Evolutionary conservation across 2,797 vertebrate species (phyloP).

Genomic region (Lutjanus campechanus): DNA sequence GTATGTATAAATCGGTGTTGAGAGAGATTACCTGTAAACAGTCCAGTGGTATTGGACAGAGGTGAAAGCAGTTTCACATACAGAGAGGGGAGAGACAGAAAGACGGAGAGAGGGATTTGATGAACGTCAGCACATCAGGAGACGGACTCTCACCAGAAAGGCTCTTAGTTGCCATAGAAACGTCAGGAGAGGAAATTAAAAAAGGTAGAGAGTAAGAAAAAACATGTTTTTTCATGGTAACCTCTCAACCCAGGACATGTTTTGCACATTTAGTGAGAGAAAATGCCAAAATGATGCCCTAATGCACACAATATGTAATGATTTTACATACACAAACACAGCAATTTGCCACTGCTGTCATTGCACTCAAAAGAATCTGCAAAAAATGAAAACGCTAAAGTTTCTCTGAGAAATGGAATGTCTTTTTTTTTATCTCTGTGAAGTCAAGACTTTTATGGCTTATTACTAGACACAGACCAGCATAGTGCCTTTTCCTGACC

Average conservation of each 20-base stretch:
- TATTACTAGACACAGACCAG: no score
- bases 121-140: slow-evolving; percentile 66
- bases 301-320: background rate
- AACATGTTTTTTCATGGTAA: slow-evolving; percentile 53
- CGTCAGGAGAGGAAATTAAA: slow-evolving; percentile 78
- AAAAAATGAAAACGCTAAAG: background rate
- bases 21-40: slow-evolving; percentile 22
- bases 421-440: background rate
- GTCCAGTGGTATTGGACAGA: slow-evolving; percentile 20
- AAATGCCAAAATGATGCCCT: slow-evolving; percentile 36
- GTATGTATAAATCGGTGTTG: slow-evolving; percentile 34
- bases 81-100: slow-evolving; percentile 20
- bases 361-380: background rate
- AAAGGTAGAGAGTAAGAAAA: slow-evolving; percentile 61
- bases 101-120: slow-evolving; percentile 66
- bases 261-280: slow-evolving; percentile 52
- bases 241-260: slow-evolving; percentile 50
- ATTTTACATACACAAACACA: slow-evolving; percentile 17
- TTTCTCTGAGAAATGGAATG: background rate
- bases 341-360: background rate
- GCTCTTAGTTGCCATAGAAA: slow-evolving; percentile 88
- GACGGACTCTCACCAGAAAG: slow-evolving; percentile 71
- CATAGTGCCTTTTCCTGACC: background rate
- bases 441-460: background rate
- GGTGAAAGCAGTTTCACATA: slow-evolving; percentile 31